Conservation (phyloP, 1,140 invertebrate genomes). For the Hycleus phaleratus region DNA sequence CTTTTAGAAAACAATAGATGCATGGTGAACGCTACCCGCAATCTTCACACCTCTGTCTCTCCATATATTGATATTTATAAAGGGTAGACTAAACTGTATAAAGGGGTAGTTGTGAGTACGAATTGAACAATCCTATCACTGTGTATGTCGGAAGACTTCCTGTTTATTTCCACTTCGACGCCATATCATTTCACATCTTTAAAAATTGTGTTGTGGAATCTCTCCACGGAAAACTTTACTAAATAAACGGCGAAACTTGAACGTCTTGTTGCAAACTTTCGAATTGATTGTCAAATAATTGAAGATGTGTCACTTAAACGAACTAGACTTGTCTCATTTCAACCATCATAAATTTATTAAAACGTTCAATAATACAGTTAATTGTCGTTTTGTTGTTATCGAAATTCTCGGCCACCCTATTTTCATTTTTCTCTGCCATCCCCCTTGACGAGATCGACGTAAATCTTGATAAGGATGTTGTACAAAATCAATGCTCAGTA, state of each 20-base stretch:
- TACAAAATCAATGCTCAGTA: constrained; percentile 20
- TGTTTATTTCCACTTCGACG: too few relatives aligned
- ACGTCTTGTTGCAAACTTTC: constrained; percentile 4
- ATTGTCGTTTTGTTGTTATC: neutral
- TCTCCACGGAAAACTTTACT: neutral
- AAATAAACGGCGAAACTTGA: constrained; percentile 4
- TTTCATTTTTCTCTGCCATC: neutral
- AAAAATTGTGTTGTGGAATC: neutral
- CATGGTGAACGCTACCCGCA: constrained; percentile 7
- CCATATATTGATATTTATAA: constrained; percentile 5
- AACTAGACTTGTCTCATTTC: constrained; percentile 5
- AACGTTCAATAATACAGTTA: constrained; percentile 7
- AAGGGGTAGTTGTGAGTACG: neutral
- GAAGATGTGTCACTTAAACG: constrained; percentile 11
- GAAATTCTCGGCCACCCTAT: neutral
- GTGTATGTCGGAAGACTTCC: too few relatives aligned
- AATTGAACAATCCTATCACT: constrained; percentile 10
- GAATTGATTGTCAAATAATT: constrained; percentile 18
- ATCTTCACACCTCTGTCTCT: constrained; percentile 11
- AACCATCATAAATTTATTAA: neutral
- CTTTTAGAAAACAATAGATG: constrained; percentile 13
- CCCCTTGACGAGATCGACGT: constrained; percentile 12
- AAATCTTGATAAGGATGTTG: constrained; percentile 17
- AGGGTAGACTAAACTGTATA: neutral
- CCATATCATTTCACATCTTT: neutral